Evolutionary conservation across 2,113 vertebrate genomes (phyloP).

Genomic region (Hypanus sabinus): DNA sequence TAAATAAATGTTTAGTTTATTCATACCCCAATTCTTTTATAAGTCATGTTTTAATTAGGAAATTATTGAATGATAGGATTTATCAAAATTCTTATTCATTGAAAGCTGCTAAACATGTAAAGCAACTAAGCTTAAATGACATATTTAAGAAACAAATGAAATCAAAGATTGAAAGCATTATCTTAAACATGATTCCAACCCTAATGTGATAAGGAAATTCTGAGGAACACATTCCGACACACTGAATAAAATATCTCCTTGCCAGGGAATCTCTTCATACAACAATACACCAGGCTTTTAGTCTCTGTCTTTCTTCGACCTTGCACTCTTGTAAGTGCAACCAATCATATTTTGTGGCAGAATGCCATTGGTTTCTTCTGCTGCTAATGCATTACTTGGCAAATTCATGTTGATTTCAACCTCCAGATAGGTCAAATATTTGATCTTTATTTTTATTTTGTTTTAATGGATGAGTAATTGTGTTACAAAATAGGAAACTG

Average conservation of each 20-base stretch:
- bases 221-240: not conserved
- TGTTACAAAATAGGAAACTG: not conserved
- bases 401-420: conserved; percentile 24
- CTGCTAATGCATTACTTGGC: conserved; percentile 35
- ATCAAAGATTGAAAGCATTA: not conserved
- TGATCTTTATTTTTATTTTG: conserved; percentile 13
- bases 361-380: conserved; percentile 19
- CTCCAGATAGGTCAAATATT: conserved; percentile 19
- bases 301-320: conserved; percentile 25
- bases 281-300: not conserved
- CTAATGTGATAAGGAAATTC: not conserved
- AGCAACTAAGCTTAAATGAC: not conserved
- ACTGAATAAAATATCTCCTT: conserved; percentile 20
- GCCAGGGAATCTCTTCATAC: conserved; percentile 21
- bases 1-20: not conserved
- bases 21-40: not conserved
- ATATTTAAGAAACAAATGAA: not conserved
- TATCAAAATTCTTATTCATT: not conserved
- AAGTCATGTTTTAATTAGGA: not conserved
- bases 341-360: conserved; percentile 36
- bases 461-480: conserved; percentile 11
- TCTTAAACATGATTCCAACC: not conserved
- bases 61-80: conserved; percentile 2
- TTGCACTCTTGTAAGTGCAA: conserved; percentile 27
- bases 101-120: not conserved